Conservation (phyloP, 2,113 vertebrate species). For the Podocnemis expansa region DNA sequence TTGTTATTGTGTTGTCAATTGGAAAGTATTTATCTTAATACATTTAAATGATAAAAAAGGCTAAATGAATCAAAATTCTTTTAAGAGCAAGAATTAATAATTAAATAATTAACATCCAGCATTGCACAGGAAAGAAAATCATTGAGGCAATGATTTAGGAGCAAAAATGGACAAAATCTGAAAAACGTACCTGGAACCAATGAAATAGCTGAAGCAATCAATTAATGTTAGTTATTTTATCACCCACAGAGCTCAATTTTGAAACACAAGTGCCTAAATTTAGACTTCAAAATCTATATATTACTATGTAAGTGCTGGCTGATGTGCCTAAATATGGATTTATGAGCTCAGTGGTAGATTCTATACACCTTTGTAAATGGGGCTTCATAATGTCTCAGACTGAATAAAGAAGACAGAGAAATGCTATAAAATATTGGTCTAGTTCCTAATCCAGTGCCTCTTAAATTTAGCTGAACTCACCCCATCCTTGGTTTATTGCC, state of each 20-base stretch:
- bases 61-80: not conserved
- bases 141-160: not conserved
- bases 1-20: not conserved
- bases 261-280: not conserved
- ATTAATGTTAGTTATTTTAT: not conserved
- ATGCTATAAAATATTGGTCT: not conserved
- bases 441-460: not conserved
- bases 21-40: conserved; percentile 16
- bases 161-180: not conserved
- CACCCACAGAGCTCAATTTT: not conserved
- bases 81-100: rapidly evolving
- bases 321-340: not conserved
- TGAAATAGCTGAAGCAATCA: not conserved
- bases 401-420: not conserved
- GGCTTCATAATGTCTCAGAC: not conserved
- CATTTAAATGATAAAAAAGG: not conserved
- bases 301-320: rapidly evolving
- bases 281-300: not conserved
- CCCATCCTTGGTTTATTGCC: conserved; percentile 3
- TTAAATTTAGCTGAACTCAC: not conserved
- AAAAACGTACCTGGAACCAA: not conserved
- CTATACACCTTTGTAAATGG: not conserved
- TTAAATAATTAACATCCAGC: not conserved
- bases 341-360: not conserved
- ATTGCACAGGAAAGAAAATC: not conserved